Evolutionary conservation across 2,888 invertebrate genomes (phyloP), one percentile per base, ranked within the genome.

Genomic region (Drosophila koepferae): DNA sequence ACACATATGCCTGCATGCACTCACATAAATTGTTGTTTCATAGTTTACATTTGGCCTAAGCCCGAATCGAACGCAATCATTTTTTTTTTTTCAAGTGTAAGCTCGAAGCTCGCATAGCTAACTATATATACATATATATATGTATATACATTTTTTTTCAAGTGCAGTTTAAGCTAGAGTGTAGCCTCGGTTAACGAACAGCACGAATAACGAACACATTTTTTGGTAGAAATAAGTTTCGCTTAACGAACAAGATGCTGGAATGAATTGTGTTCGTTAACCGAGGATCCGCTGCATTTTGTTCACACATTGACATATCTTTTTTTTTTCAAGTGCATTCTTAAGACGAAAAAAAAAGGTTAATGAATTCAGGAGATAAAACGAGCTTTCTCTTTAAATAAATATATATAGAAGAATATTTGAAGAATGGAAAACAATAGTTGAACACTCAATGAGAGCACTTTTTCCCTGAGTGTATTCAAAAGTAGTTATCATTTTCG

Each of bases 21-120:
- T 53, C 43, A 38, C 67, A 58, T 59, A 34, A 63, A 46, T 56
- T 62, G 54, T 56, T 48, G 20, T 38, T 43, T 28, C 58, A 46
- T 46, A 38, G 46, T 28, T 63, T 20, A 38, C 20, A 18, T 36
- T 43, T 55, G 18, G 43, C 41, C 51, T 44, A 38, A 16, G 36
- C 20, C 55, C 54, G 16, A 54, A 58, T 63, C 46, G 38, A 56
- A 36, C 9, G 38, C 64, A 44, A 18, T 28, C 38, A 46, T 20
- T 2, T 20, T 20, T 2, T 20, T 20, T 20, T 20, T 20, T 20
- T 20, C 20, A 20, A 20, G 51, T 34, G 34, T 34, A 51, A 28
- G n/a, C 2, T 41, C 9, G 2, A 55, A 28, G 12, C 2, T 20
- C 4, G 14, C 14, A n/a, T 3, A 41, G 28, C n/a, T n/a, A 16